These are phyloP conservation scores for Merodon equestris DNA, from an alignment of 2,888 invertebrate genomes.

Conservation along the genomic window DNA sequence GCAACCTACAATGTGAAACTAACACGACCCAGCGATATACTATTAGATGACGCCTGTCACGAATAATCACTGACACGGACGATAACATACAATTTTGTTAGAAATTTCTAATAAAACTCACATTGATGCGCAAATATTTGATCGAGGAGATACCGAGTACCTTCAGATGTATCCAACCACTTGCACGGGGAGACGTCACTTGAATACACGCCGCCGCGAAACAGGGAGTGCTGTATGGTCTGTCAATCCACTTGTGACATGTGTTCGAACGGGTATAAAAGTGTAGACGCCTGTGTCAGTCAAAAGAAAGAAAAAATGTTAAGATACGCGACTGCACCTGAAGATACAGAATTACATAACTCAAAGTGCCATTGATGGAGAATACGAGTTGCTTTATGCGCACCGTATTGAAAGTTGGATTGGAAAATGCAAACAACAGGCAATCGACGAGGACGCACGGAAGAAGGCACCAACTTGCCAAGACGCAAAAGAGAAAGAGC, in stretches of 20 bases:
- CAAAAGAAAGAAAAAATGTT: constrained; percentile 20
- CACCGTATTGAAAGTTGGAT: constrained; percentile 38
- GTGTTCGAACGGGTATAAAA: constrained; percentile 35
- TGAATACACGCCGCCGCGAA: neutral
- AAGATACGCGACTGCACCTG: neutral
- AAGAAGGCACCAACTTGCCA: neutral
- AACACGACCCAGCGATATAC: neutral
- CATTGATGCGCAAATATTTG: constrained; percentile 55
- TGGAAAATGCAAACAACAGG: constrained; percentile 41
- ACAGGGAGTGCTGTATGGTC: constrained; percentile 41
- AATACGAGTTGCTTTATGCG: constrained; percentile 9
- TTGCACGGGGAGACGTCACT: neutral
- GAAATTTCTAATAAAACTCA: constrained; percentile 30
- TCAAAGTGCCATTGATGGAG: constrained; percentile 17
- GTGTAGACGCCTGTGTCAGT: constrained; percentile 37
- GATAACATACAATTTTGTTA: neutral
- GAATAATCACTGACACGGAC: neutral
- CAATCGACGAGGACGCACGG: constrained; percentile 1
- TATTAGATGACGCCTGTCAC: neutral
- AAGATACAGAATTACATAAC: constrained; percentile 33
- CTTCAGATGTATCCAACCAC: neutral
- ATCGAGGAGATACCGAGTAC: constrained; percentile 28
- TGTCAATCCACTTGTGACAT: constrained; percentile 28
- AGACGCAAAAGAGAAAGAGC: no score
- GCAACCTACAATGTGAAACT: constrained; percentile 16